Percentiles rank a stretch among this genome's conserved stretches.
Conservation (phyloP, 2,888 invertebrate genomes). For the Hanleya hanleyi region DNA sequence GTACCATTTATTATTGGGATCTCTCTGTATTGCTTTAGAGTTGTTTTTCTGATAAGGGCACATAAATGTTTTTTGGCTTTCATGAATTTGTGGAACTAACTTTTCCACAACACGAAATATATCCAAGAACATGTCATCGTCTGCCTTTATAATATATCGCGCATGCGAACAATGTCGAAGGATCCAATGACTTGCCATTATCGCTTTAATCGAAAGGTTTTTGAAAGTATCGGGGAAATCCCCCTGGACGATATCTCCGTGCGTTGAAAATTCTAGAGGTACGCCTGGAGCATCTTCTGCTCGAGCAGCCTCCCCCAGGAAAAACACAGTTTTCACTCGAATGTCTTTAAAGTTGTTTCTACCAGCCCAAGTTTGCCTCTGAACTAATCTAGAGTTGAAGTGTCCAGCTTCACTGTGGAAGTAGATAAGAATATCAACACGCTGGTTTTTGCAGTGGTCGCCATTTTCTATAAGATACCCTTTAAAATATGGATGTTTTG, state of each 20-base stretch:
- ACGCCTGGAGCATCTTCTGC: conserved; percentile 11
- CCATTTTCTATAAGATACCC: not conserved
- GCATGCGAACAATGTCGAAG: not conserved
- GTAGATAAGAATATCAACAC: conserved; percentile 6
- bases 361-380: not conserved
- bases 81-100: not conserved
- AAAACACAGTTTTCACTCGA: not conserved
- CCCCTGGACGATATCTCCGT: conserved; percentile 3
- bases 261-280: not conserved
- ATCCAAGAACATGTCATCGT: conserved; percentile 1
- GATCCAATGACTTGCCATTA: not conserved
- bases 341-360: conserved; percentile 2
- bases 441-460: not conserved
- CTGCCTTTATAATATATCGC: conserved; percentile 3
- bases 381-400: not conserved
- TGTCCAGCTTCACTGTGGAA: not conserved
- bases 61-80: not conserved
- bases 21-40: not conserved
- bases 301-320: conserved; percentile 1
- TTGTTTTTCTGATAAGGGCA: not conserved
- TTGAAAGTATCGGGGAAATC: not conserved
- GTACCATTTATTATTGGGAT: not conserved
- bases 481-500: not conserved
- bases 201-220: not conserved
- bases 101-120: not conserved